These are phyloP conservation scores for Vultur gryphus DNA, from an alignment of 2,797 vertebrate genomes.

Conservation along the genomic window DNA sequence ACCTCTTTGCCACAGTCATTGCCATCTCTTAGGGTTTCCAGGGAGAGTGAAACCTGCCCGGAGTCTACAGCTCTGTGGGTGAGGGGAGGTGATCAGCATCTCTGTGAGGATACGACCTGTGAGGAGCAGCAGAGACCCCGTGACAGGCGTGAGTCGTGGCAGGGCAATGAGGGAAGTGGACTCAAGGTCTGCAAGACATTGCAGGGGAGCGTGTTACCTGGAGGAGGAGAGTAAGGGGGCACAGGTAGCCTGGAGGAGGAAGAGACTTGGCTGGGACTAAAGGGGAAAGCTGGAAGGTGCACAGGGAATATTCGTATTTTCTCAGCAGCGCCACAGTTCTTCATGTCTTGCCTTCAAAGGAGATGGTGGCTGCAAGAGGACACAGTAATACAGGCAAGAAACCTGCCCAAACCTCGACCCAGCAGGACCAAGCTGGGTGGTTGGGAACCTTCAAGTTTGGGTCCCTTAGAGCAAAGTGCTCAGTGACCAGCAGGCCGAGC, in stretches of 20 bases:
- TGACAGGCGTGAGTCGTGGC: rapidly evolving
- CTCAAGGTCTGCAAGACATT: background rate
- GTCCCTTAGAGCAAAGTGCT: background rate
- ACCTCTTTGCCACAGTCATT: background rate
- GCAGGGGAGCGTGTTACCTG: background rate
- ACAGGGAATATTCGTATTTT: background rate
- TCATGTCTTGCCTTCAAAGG: background rate
- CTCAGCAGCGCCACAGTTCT: background rate
- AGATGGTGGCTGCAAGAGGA: background rate
- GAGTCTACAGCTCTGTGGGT: background rate
- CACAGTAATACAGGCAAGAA: background rate
- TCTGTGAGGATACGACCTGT: background rate
- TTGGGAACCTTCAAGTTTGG: background rate
- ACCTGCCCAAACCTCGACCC: background rate
- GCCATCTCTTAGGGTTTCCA: background rate
- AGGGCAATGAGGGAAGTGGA: background rate
- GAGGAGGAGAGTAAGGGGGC: background rate
- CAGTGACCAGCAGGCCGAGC: background rate
- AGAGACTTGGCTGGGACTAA: background rate
- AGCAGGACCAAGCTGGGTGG: background rate
- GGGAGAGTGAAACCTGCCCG: background rate
- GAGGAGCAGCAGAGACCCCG: background rate
- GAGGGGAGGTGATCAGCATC: background rate
- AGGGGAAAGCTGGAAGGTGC: background rate
- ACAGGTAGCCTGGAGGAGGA: background rate